A percentile compares a stretch with the other conserved stretches of the same genome.
phyloP scores from a whole-genome alignment of 2,113 vertebrate species.

The Epinephelus fuscoguttatus region DNA sequence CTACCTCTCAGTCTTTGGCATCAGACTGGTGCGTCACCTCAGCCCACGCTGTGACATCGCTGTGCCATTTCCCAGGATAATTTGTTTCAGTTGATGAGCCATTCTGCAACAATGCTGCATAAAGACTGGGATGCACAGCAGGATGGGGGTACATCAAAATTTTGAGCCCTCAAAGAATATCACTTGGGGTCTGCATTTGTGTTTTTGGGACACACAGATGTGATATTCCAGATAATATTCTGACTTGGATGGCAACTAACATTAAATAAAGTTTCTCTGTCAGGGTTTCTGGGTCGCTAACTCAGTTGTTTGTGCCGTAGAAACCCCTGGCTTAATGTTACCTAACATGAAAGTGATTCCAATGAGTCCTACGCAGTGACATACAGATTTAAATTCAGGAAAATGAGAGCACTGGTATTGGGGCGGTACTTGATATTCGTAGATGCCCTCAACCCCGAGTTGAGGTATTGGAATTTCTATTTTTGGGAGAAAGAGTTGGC shows the following conservation, averaged over 20 bases:
- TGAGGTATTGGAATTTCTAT: neutral
- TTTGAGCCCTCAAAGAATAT: neutral
- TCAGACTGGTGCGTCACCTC: constrained; percentile 23
- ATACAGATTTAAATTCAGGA: neutral
- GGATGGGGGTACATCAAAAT: neutral
- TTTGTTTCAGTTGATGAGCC: constrained; percentile 22
- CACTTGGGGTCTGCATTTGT: neutral
- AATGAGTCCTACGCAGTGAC: neutral
- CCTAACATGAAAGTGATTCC: neutral
- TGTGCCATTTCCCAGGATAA: constrained; percentile 29
- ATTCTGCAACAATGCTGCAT: constrained; percentile 10
- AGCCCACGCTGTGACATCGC: constrained; percentile 32
- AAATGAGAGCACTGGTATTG: neutral
- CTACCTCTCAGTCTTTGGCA: constrained; percentile 24
- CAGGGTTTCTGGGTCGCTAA: neutral
- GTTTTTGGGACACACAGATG: constrained; percentile 2
- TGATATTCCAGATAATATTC: neutral
- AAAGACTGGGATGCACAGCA: too few species aligned
- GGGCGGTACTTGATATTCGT: neutral
- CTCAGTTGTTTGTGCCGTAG: neutral
- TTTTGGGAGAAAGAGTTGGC: neutral
- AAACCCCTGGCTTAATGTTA: neutral
- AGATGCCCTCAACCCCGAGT: neutral
- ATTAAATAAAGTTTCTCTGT: neutral
- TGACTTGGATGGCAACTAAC: neutral